Base-by-base conservation (phyloP, 2,888 invertebrate genomes). In the Pseudanteris insignis region DNA sequence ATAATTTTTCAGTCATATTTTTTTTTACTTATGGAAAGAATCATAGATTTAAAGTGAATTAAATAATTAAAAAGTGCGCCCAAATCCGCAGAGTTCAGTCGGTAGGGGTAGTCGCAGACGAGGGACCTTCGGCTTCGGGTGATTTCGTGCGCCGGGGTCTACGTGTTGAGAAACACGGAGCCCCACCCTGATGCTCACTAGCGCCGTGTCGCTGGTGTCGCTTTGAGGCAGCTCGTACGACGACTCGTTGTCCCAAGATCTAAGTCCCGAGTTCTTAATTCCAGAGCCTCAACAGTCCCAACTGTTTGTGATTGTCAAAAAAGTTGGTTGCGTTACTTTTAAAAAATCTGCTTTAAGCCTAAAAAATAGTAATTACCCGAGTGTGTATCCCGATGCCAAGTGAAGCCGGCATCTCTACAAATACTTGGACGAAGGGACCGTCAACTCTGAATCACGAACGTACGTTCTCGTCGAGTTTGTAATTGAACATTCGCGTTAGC, bases 111-210 rank as follows among this genome's bases (percentile, higher is more conserved):
- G n/a, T n/a, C n/a, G n/a, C n/a, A n/a, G n/a, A n/a, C n/a, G n/a
- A n/a, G n/a, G 3, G 21, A 21, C 26, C 10, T 9, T 9, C 12
- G 29, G 1, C 11, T 8, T 30, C 48, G 54, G 25, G 1, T 2
- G 11, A 2, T 1, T 28, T 18, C 47, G 55, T 2, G 43, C 43
- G 66, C 70, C 76, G 76, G 76, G 75, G 76, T 76, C 66, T 63
- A 75, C 76, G 66, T 59, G 64, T 57, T 64, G 72, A 55, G 57
- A 61, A 64, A 63, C 75, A 77, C 71, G 76, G 76, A 77, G 77
- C 77, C 77, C 76, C 77, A 72, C 77, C 77, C 76, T 76, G 71
- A 73, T 69, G 69, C 69, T 69, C 70, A 70, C 73, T 67, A 57
- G 60, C 53, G 48, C 61, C 47, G 44, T 40, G 8, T 36, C 9